Evolutionary conservation across 2,888 invertebrate species (phyloP), one percentile per base, ranked within the genome.

Genomic region (Lomographa bimaculata): DNA sequence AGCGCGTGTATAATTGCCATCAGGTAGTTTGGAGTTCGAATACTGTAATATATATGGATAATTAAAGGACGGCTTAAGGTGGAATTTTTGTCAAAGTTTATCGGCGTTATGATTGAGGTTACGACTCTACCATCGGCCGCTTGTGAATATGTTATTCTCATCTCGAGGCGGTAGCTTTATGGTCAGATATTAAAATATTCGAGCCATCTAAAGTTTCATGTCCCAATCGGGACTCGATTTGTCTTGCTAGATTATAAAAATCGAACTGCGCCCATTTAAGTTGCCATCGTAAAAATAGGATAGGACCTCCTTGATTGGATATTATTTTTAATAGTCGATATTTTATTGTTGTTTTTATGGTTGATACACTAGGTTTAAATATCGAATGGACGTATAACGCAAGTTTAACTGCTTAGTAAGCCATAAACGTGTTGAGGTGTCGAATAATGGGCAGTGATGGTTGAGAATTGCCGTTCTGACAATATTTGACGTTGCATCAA

Each of bases 41-140:
- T 76, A 75, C 67, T 74, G 82, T 85, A 86, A 87, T 85, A 85
- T n/a, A n/a, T 87, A 87, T 87, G 82, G 83, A 86, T 86, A 86
- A 87, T 87, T 85, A 87, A 86, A 86, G 80, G 78, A 79, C 79
- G 81, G 83, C 81, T 84, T 87, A 86, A 79, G 71, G 75, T 81
- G 82, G 85, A 87, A 84, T 87, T 86, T 85, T 87, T 87, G 89
- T 85, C 89, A 89, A 86, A 83, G 69, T 87, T 83, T 87, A 87
- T 87, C 73, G 82, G 72, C 77, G 57, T 84, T 89, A 80, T 87
- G 87, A 87, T 89, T 84, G 86, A 87, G 87, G 84, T 87, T 84
- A 89, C 71, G 82, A 79, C 78, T 77, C 56, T 28, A 43, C 38
- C 61, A 51, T 63, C 63, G 65, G 74, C 58, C 61, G 64, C 40